Evolutionary conservation across 2,797 vertebrate genomes (phyloP).

Genomic region (Enteromius afrohamiltoni): DNA sequence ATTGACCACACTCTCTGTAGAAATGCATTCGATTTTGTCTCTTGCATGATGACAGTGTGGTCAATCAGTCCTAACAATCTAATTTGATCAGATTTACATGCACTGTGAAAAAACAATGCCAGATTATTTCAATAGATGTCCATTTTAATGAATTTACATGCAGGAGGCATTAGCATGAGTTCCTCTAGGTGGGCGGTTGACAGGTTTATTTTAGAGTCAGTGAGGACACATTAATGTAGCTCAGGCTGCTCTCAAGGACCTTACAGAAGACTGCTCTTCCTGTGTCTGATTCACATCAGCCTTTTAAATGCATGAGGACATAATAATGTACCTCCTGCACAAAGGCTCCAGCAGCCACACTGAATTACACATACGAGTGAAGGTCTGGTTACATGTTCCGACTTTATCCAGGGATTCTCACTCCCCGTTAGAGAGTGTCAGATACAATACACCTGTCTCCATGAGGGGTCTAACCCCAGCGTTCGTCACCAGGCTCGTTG

Average conservation of each 20-base stretch:
- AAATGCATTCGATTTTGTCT: neutral
- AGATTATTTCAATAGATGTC: neutral
- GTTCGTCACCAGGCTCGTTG: conserved; percentile 58
- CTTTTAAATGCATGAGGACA: conserved; percentile 25
- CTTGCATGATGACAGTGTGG: neutral
- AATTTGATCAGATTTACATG: neutral
- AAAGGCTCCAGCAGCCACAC: conserved; percentile 23
- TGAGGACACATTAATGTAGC: conserved; percentile 61
- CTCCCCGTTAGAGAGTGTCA: conserved; percentile 59
- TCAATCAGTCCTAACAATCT: neutral
- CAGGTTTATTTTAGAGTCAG: conserved; percentile 67
- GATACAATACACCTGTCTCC: conserved; percentile 72
- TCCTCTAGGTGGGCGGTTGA: conserved; percentile 61
- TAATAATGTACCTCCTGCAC: conserved; percentile 22
- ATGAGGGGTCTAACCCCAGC: conserved; percentile 28
- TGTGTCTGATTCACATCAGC: conserved; percentile 40
- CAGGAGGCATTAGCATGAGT: conserved; percentile 52
- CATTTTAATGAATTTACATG: conserved; percentile 1
- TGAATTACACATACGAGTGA: conserved; percentile 14
- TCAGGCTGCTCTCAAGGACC: conserved; percentile 62
- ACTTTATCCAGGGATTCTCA: conserved; percentile 67
- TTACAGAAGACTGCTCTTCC: conserved; percentile 45
- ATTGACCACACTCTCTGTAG: neutral
- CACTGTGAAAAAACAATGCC: neutral
- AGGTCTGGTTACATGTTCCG: conserved; percentile 62